Conservation (phyloP, 2,888 invertebrate species). For the Agrenia bidenticulata region DNA sequence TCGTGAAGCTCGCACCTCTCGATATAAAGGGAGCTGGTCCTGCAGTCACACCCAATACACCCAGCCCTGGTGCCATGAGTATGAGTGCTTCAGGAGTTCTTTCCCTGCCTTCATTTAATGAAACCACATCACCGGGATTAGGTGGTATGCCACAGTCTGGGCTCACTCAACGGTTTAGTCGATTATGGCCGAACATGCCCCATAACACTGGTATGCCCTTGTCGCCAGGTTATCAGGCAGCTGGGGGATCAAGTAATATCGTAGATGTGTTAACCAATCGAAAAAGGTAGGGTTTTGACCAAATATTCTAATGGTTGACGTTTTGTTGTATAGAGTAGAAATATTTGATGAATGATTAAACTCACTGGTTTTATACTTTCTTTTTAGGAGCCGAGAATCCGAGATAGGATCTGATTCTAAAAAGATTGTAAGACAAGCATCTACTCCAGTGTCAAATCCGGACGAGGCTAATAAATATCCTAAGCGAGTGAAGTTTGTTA, state of each 20-base stretch:
- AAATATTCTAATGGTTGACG: too few species aligned
- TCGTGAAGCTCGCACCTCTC: constrained; percentile 42
- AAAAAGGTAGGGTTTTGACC: constrained; percentile 33
- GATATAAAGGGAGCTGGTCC: constrained; percentile 29
- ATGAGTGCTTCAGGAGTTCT: constrained; percentile 11
- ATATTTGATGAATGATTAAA: too few species aligned
- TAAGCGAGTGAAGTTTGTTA: constrained; percentile 28
- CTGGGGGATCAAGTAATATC: constrained; percentile 25
- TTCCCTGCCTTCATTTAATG: constrained; percentile 12
- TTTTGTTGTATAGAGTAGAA: too few species aligned
- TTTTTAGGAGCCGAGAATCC: too few species aligned
- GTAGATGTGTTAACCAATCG: constrained; percentile 30
- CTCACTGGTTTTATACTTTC: constrained; percentile 1
- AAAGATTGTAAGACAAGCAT: too few species aligned
- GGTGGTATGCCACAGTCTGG: constrained; percentile 33
- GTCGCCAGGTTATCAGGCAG: constrained; percentile 14
- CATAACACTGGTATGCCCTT: not conserved
- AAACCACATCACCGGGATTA: constrained; percentile 23
- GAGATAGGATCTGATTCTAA: too few species aligned
- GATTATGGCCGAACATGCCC: constrained; percentile 29
- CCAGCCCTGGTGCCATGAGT: constrained; percentile 13
- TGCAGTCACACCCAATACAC: constrained; percentile 9
- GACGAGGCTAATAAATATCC: constrained; percentile 1
- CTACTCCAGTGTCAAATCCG: not conserved
- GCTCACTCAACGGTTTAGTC: constrained; percentile 30